Base-by-base conservation (phyloP, 2,797 vertebrate genomes). In the Manis pentadactyla region DNA sequence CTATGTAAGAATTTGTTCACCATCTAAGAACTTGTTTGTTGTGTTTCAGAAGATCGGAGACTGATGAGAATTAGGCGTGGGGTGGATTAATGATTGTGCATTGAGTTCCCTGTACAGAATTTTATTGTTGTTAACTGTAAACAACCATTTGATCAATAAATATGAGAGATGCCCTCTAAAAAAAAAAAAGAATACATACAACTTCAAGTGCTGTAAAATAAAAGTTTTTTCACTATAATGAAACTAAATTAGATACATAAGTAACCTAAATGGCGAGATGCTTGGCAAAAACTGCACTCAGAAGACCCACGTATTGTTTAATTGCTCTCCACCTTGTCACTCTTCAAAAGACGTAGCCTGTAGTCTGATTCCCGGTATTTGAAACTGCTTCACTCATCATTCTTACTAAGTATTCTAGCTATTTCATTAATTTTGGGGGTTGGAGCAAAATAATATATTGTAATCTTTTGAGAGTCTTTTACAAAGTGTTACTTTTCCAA, bases 211-310 rank as follows among this genome's bases (percentile, higher is more conserved):
- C 4, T 25, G 3, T 59, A 34, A 75, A 46, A 34, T 31, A 61
- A 46, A 87, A 79, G 2, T 19, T 74, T 55, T 79, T 87, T 73
- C 29, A 42, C 5, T n/a, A 7, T 34, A 31, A 61, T 69, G 3
- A 95, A 96, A 90, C 0, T 18, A 42, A 69, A 49, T 57, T 63
- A 49, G 11, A 61, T 42, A 31, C 0, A 10, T 25, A 55, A 69
- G 18, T 71, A 83, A 66, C 9, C 0, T 94, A 11, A 86, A 73
- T 21, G 23, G 0, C 2, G 46, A 85, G 29, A 39, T 85, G 37
- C 10, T 90, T 96, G 69, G 57, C 15, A 90, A 95, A 87, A 5
- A 63, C 66, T 95, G 77, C 34, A 29, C 5, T 91, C 51, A 61
- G 94, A 29, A 77, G 2, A 46, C 66, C 3, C 11, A 18, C 3